A percentile compares a stretch with the other conserved stretches of the same genome.
Evolutionary conservation across 2,113 vertebrate species (phyloP).

Genomic region (Pitta sordida): DNA sequence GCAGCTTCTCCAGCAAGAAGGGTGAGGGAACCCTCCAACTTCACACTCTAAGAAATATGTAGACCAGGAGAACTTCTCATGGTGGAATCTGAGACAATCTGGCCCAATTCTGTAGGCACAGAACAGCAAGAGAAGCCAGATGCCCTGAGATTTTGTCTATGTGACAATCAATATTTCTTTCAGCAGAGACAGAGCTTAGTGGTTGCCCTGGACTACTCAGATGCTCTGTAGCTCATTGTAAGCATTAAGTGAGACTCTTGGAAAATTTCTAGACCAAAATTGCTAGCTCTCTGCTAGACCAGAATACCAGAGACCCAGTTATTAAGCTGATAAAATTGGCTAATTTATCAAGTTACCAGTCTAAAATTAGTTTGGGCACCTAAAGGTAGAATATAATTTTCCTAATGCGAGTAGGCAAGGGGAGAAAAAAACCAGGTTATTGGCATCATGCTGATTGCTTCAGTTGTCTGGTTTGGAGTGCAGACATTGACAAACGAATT

Average conservation of each 20-base stretch:
- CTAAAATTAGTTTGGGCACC: neutral
- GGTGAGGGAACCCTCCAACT: neutral
- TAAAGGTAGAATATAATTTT: neutral
- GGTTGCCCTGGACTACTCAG: neutral
- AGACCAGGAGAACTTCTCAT: neutral
- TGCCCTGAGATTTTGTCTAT: neutral
- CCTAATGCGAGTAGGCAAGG: neutral
- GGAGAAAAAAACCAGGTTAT: neutral
- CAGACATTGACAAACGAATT: neutral
- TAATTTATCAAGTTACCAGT: neutral
- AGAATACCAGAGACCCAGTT: neutral
- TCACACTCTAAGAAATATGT: neutral
- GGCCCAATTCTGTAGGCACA: neutral
- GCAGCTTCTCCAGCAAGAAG: neutral
- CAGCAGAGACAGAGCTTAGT: neutral
- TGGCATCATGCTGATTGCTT: neutral
- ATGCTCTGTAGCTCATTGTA: neutral
- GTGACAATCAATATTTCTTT: fast-evolving
- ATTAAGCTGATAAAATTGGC: neutral
- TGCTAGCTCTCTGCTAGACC: neutral
- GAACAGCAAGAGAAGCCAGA: neutral
- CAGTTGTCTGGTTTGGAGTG: neutral
- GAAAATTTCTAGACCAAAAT: neutral
- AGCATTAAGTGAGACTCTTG: neutral
- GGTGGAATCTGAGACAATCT: neutral